Evolutionary conservation across 2,797 vertebrate species (phyloP).

Genomic region (Nothura maculosa): DNA sequence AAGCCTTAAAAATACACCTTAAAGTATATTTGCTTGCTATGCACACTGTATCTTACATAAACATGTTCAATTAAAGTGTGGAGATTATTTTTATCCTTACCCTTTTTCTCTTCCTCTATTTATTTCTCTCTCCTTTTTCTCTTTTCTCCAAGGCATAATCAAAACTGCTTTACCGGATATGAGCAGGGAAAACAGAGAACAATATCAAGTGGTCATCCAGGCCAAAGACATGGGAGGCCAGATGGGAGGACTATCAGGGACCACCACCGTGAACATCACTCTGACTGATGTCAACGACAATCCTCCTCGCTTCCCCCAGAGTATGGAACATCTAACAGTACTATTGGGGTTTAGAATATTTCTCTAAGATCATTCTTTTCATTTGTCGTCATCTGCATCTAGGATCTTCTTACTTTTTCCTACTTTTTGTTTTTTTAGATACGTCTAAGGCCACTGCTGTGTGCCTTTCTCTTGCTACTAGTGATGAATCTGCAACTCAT

Average conservation of each 20-base stretch:
- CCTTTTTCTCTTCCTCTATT: not conserved
- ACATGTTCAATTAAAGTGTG: not conserved
- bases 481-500: not conserved
- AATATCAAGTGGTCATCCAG: constrained; percentile 97
- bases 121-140: not conserved
- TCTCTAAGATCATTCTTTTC: constrained; percentile 20
- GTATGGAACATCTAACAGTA: constrained; percentile 80
- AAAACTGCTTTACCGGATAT: constrained; percentile 96
- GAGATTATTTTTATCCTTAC: not conserved
- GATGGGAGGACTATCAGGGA: constrained; percentile 96
- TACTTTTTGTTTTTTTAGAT: not conserved
- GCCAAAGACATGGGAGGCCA: constrained; percentile 99
- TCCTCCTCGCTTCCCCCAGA: constrained; percentile 94
- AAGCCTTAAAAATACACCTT: not conserved
- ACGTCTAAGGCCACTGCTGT: not conserved
- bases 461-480: not conserved
- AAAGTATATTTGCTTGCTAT: not conserved
- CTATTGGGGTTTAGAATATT: not conserved
- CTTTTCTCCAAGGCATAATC: constrained; percentile 87
- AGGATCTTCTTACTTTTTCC: not conserved
- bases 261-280: constrained; percentile 94
- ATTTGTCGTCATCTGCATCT: constrained; percentile 2
- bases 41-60: not conserved
- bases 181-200: constrained; percentile 95
- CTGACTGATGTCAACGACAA: constrained; percentile 96